Base-by-base conservation (phyloP, 2,888 invertebrate species). In the Calliopum simillimum region DNA sequence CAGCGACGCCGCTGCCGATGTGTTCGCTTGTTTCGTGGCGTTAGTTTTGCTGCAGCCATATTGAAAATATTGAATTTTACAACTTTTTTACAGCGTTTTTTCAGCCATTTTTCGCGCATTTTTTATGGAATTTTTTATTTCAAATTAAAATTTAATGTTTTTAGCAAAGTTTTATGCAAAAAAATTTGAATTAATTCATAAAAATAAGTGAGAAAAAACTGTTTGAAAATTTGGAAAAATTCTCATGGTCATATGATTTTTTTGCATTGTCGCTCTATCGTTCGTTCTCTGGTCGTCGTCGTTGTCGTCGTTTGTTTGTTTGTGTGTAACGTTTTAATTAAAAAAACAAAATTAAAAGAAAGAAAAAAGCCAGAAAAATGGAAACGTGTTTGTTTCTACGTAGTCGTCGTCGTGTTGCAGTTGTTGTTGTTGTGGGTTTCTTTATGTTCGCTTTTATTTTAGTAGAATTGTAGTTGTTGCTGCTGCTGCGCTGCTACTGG, bases 11-110 rank as follows among this genome's bases (percentile, higher is more conserved):
- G 67, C 44, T 66, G 66, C 55, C 25, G 58, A 41, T 46, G 33
- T 33, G 33, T 8, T 33, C 33, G 33, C 8, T 33, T 5, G 33
- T 33, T 33, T 33, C 33, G 33, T 33, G 33, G 33, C 33, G 5
- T 33, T 64, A 4, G 25, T 61, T n/a, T n/a, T n/a, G n/a, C n/a
- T 13, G 76, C 73, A 72, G 76, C 76, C 76, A 77, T 76, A 72
- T 77, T 77, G 74, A 73, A 73, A 73, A 73, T 67, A 72, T 73
- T 75, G 73, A 63, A 72, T 71, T 64, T 72, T 69, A 47, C 44
- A 46, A 64, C 49, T 59, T 73, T 74, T 76, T 76, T 33, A 70
- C 58, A 71, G 12, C 63, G 71, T 66, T 74, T 72, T 75, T 75
- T 69, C 46, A 72, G 51, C 51, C 73, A 59, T 58, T 73, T 72